Conservation (phyloP, 2,113 vertebrate species). For the Isurus oxyrinchus region DNA sequence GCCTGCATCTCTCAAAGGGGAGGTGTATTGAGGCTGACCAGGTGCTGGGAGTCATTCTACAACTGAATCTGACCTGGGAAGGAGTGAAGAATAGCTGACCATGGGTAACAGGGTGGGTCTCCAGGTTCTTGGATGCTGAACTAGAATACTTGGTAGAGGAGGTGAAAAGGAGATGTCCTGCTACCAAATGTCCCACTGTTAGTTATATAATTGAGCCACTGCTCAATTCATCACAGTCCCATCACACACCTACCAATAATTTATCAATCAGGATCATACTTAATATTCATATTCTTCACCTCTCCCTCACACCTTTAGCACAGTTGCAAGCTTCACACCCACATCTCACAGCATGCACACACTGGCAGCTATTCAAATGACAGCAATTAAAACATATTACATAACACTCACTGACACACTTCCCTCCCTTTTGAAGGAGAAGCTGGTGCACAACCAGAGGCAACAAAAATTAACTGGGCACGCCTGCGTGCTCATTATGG, state of each 20-base stretch:
- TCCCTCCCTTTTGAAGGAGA: too few relatives aligned
- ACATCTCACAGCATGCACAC: too few relatives aligned
- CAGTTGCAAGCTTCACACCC: too few relatives aligned
- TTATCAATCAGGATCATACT: not conserved
- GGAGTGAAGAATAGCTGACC: not conserved
- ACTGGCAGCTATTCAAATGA: too few relatives aligned
- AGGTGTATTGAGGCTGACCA: not conserved
- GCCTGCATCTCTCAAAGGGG: not conserved
- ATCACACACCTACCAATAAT: not conserved
- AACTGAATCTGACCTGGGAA: not conserved
- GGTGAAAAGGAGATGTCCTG: not conserved
- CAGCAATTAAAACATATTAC: too few relatives aligned
- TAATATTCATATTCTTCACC: not conserved
- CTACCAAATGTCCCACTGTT: not conserved
- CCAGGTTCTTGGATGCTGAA: not conserved
- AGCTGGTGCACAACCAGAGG: too few relatives aligned
- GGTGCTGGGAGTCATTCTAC: not conserved
- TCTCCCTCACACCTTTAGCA: too few relatives aligned
- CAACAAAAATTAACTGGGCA: too few relatives aligned
- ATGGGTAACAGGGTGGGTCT: not conserved
- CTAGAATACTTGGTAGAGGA: not conserved
- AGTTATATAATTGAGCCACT: not conserved
- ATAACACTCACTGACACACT: too few relatives aligned
- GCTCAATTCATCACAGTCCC: not conserved
- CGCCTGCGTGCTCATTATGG: too few relatives aligned